Conservation (phyloP, 1,140 invertebrate species). For the Octopus bimaculoides region DNA sequence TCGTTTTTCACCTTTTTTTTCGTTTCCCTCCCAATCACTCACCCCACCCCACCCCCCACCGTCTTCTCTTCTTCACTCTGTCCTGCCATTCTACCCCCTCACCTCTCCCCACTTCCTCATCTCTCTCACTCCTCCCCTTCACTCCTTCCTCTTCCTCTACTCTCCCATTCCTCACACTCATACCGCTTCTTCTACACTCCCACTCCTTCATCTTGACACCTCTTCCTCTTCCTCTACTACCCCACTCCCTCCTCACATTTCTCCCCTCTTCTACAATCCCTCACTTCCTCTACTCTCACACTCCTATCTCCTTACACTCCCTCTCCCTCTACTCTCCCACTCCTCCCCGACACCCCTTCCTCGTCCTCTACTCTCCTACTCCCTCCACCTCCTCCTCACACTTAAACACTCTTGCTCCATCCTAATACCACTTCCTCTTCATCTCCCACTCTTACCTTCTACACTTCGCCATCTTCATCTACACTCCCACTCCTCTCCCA, state of each 20-base stretch:
- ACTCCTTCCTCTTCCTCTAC: conserved; percentile 11
- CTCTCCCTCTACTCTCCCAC: background rate
- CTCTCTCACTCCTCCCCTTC: background rate
- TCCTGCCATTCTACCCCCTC: too few species aligned
- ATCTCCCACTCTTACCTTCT: background rate
- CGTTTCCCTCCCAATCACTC: too few species aligned
- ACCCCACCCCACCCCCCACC: too few species aligned
- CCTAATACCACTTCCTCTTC: conserved; percentile 14
- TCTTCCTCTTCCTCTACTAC: background rate
- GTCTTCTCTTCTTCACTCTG: too few species aligned
- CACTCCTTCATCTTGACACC: background rate
- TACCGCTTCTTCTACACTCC: conserved; percentile 1
- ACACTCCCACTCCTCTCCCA: conserved; percentile 9
- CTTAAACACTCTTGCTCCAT: conserved; percentile 17
- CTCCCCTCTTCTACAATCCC: conserved; percentile 5
- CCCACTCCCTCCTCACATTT: conserved; percentile 16
- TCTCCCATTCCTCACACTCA: conserved; percentile 13
- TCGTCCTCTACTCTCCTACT: background rate
- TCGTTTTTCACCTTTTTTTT: too few species aligned
- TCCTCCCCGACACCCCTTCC: background rate
- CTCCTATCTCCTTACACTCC: conserved; percentile 14
- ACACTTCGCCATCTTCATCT: background rate
- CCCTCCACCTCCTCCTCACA: background rate
- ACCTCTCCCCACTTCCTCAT: too few species aligned
- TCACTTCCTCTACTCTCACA: conserved; percentile 13